Percentiles rank a stretch among this genome's conserved stretches.
phyloP scores from a whole-genome alignment of 2,113 vertebrate genomes.

The Cyanistes caeruleus region DNA sequence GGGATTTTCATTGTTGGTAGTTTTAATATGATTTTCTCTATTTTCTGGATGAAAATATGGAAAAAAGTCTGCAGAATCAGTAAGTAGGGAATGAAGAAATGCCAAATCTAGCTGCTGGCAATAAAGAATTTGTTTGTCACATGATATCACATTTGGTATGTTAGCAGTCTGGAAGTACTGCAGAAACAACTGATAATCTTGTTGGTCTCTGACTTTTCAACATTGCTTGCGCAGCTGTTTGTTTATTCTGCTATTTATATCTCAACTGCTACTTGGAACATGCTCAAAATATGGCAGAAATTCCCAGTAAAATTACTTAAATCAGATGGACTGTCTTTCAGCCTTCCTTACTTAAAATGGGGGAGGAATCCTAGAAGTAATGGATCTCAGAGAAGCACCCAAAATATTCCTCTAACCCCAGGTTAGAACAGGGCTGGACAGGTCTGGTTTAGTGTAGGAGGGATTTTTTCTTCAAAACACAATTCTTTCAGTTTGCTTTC shows the following conservation, averaged over 20 bases:
- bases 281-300: slow-evolving; percentile 57
- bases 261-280: slow-evolving; percentile 32
- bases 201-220: slow-evolving; percentile 59
- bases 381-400: background rate
- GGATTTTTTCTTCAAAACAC: background rate
- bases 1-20: background rate
- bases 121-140: background rate
- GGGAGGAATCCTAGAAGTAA: slow-evolving; percentile 35
- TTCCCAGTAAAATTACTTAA: slow-evolving; percentile 60
- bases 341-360: slow-evolving; percentile 60
- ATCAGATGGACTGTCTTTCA: slow-evolving; percentile 30
- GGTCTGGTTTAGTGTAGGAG: background rate
- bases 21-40: background rate
- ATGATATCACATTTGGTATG: background rate
- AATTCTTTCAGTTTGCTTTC: background rate
- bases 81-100: background rate
- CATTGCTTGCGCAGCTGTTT: slow-evolving; percentile 56
- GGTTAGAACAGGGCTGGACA: background rate
- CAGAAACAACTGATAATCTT: slow-evolving; percentile 4
- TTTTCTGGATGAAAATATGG: background rate
- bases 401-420: background rate
- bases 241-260: slow-evolving; percentile 74
- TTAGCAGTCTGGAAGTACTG: background rate
- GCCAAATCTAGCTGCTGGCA: background rate
- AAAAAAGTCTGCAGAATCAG: background rate